Evolutionary conservation across 2,888 invertebrate species (phyloP), one percentile per base, ranked within the genome.

Genomic region (Tachina grossa): DNA sequence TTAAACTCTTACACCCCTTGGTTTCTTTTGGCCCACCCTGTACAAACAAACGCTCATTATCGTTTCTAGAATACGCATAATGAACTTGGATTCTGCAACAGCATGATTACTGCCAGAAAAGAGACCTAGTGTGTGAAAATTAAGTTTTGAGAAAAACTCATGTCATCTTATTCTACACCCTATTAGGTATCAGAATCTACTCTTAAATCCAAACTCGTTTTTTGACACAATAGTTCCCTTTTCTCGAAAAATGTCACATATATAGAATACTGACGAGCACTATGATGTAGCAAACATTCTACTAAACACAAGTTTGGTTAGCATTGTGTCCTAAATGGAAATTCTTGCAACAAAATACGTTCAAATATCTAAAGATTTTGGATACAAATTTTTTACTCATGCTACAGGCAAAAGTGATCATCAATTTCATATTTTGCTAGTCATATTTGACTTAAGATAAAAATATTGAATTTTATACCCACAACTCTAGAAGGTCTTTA

Each of bases 321-420:
- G 76, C 22, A 10, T 2, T 41, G 10, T n/a, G 39, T 19, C 0
- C 6, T 13, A 10, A 63, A 63, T 45, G 55, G 14, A 71, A 65
- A 77, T 53, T n/a, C 53, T 59, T 49, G 66, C 16, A 66, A 77
- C 66, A 59, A 83, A 71, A 77, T 59, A 66, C 51, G 57, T 59
- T 61, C 19, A 1, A 39, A 31, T 31, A 6, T 31, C 41, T 61
- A 51, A 8, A 14, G n/a, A 68, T 65, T 55, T 74, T 57, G 55
- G 59, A 79, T 72, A 47, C 19, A 3, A 55, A 57, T 2, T 49
- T n/a, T 14, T 57, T 72, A 5, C 1, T 22, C 43, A 39, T 43
- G 19, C 76, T 63, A 66, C 45, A 55, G 45, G 14, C n/a, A 9
- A 22, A 31, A 31, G 31, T 31, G 31, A 31, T 31, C 31, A 31